Conservation (phyloP, 2,113 vertebrate species). For the Pollimyrus isidori region DNA sequence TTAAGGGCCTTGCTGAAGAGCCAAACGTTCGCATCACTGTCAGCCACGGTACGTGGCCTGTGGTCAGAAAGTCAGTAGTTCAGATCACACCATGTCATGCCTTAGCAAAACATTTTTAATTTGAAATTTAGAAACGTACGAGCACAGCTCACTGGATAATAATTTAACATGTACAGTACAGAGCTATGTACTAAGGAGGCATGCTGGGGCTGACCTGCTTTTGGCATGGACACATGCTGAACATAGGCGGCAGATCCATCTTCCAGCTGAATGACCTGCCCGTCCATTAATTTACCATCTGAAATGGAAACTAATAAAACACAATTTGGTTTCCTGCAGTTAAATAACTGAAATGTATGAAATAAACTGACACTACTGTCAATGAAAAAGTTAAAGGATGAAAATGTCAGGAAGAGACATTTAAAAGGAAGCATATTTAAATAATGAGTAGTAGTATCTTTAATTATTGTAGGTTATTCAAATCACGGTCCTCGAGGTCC, state of each 20-base stretch:
- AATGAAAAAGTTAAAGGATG: not conserved
- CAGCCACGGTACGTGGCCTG: not conserved
- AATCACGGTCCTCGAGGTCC: no score
- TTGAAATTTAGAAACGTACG: not conserved
- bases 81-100: not conserved
- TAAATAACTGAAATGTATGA: not conserved
- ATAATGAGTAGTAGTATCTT: not conserved
- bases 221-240: slow-evolving; percentile 86
- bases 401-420: not conserved
- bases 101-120: not conserved
- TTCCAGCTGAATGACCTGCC: slow-evolving; percentile 94
- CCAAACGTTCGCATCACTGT: not conserved
- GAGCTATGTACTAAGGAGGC: not conserved
- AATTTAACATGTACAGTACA: not conserved
- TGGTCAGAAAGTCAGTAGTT: not conserved
- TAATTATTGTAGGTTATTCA: not conserved
- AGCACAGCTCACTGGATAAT: not conserved
- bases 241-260: slow-evolving; percentile 96
- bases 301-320: slow-evolving; percentile 49
- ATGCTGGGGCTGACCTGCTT: slow-evolving; percentile 69
- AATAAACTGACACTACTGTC: not conserved
- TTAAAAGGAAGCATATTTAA: not conserved
- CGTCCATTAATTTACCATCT: slow-evolving; percentile 93
- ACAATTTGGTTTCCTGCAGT: slow-evolving; percentile 2
- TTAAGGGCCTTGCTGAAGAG: not conserved